These are phyloP conservation scores for Notoglanidium macrostoma DNA, from an alignment of 2,797 vertebrate genomes.

Conservation along the genomic window DNA sequence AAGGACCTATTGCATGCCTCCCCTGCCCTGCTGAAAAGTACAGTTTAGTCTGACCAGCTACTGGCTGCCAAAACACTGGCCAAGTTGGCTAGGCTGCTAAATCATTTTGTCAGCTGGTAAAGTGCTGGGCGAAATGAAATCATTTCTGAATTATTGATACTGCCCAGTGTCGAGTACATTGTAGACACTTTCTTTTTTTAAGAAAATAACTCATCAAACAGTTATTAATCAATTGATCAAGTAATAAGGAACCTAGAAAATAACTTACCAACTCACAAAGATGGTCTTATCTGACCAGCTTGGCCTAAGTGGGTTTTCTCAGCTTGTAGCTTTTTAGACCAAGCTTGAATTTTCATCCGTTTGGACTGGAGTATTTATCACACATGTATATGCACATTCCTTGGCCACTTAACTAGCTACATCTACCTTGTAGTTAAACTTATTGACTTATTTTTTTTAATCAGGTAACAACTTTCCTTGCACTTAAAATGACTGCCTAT, in stretches of 20 bases:
- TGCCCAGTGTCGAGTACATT: background rate
- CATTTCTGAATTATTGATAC: background rate
- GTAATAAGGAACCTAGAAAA: background rate
- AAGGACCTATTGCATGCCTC: background rate
- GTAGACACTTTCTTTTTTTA: background rate
- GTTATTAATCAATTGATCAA: background rate
- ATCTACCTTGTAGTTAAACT: background rate
- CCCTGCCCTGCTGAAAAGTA: background rate
- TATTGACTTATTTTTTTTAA: background rate
- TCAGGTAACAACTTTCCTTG: background rate
- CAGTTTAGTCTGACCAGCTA: background rate
- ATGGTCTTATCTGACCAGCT: background rate
- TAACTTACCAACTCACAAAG: background rate
- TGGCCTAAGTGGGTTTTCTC: too few relatives aligned
- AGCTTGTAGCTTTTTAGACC: background rate
- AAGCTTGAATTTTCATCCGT: background rate
- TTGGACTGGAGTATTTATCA: background rate
- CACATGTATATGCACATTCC: background rate
- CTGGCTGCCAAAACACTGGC: background rate
- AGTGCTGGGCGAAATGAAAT: background rate
- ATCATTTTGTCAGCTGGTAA: background rate
- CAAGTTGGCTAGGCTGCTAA: background rate
- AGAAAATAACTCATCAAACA: background rate
- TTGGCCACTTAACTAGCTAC: background rate
- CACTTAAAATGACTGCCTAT: background rate